Base-by-base conservation (phyloP, 2,797 vertebrate genomes). In the Falco cherrug region DNA sequence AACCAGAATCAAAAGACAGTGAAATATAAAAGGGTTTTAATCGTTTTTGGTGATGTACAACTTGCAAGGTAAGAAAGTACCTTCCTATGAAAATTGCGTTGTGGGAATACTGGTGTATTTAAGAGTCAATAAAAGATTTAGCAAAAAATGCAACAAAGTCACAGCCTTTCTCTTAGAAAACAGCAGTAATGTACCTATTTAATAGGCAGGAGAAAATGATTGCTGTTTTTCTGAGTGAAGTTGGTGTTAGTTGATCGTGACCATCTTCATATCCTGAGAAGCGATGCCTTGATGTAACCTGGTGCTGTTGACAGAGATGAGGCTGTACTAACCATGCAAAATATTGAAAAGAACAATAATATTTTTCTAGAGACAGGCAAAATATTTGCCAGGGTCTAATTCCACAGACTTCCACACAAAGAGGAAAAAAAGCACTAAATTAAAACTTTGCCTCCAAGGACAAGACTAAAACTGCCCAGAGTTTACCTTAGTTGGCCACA, bases 361-460 rank as follows among this genome's bases (percentile, higher is more conserved):
- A 39, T 96, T 95, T 91, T 96, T 28, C 60, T 65, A 57, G 84
- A 67, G 79, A 95, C 18, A 91, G 41, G 16, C 93, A 96, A 93
- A 96, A 96, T 78, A 76, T 69, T 75, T 96, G 81, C 84, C 80
- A 95, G 82, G 51, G 79, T 94, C 65, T 94, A 91, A 87, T 96
- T 89, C 61, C 89, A 95, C 65, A 95, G 89, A 89, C 80, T 95
- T 91, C 53, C 61, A 37, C 53, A 68, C 48, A 75, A 94, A 56
- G 88, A 92, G 63, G 14, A 76, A 78, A 67, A 43, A 76, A 60
- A 10, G 37, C 4, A 59, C 6, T 31, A 83, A 75, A 68, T 95
- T 51, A 81, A 86, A 94, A 74, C 16, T 90, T 57, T 83, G 63
- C 90, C 63, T 93, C 93, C 37, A 80, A 71, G 63, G 86, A 92